These are phyloP conservation scores for Dicerorhinus sumatrensis DNA, from an alignment of 2,113 vertebrate species.

Conservation along the genomic window DNA sequence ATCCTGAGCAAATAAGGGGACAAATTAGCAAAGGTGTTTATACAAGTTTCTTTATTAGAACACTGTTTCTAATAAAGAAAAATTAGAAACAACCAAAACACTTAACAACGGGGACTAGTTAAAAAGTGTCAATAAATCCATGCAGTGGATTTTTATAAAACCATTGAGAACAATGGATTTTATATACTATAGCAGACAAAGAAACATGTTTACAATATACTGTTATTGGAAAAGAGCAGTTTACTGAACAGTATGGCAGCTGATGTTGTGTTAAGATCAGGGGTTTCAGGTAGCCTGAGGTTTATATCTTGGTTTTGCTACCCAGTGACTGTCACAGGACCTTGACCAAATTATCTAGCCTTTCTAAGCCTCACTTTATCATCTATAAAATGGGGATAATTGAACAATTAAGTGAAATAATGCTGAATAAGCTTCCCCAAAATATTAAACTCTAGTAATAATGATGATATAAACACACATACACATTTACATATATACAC, in stretches of 20 bases:
- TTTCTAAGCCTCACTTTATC: not conserved
- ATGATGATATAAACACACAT: not conserved
- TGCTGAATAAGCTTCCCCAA: not conserved
- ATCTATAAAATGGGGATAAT: not conserved
- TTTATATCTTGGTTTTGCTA: not conserved
- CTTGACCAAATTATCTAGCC: not conserved
- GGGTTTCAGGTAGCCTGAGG: not conserved
- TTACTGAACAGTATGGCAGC: not conserved
- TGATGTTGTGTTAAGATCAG: not conserved
- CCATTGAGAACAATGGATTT: not conserved
- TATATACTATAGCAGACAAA: not conserved
- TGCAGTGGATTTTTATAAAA: not conserved
- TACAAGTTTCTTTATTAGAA: not conserved
- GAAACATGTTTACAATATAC: not conserved
- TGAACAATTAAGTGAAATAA: not conserved
- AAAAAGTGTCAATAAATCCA: not conserved
- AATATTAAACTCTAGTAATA: not conserved
- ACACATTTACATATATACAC: not conserved
- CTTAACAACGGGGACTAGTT: not conserved
- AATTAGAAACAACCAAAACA: not conserved
- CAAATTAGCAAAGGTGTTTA: not conserved
- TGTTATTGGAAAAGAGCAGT: not conserved
- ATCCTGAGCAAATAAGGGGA: not conserved
- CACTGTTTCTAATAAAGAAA: not conserved
- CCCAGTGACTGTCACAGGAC: accelerated